Conservation (phyloP, 2,113 vertebrate genomes). For the Baryphthengus martii region DNA sequence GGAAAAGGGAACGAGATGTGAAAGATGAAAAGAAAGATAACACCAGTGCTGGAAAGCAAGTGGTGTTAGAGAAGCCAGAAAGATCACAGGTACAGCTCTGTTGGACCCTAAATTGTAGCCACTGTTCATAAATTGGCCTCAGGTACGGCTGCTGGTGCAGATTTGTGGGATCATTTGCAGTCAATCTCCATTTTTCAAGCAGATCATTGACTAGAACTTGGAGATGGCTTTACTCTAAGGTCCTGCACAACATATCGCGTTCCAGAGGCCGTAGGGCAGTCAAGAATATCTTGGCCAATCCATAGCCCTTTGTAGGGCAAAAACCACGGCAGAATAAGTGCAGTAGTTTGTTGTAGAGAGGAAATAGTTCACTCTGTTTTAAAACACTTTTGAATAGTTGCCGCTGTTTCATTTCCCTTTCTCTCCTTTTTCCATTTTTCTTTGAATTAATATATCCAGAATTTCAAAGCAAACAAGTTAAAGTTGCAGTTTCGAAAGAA, state of each 20-base stretch:
- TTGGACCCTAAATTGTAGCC: not conserved
- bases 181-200: not conserved
- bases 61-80: not conserved
- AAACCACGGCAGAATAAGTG: not conserved
- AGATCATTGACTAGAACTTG: not conserved
- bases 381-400: not conserved
- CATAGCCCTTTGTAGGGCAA: not conserved
- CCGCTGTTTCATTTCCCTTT: not conserved
- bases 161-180: not conserved
- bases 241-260: not conserved
- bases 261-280: not conserved
- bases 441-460: not conserved
- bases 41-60: not conserved
- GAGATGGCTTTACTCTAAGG: not conserved
- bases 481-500: not conserved
- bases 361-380: not conserved
- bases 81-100: conserved; percentile 15
- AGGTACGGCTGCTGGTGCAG: not conserved
- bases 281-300: not conserved
- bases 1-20: not conserved
- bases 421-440: not conserved
- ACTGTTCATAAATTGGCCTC: not conserved
- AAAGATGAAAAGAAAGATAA: conserved; percentile 29
- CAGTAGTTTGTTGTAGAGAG: not conserved
- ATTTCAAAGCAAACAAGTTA: conserved; percentile 8